Percentiles rank a stretch among this genome's conserved stretches.
These are phyloP conservation scores for Neoitamus cyanurus DNA, from an alignment of 2,888 invertebrate species.

Conservation along the genomic window DNA sequence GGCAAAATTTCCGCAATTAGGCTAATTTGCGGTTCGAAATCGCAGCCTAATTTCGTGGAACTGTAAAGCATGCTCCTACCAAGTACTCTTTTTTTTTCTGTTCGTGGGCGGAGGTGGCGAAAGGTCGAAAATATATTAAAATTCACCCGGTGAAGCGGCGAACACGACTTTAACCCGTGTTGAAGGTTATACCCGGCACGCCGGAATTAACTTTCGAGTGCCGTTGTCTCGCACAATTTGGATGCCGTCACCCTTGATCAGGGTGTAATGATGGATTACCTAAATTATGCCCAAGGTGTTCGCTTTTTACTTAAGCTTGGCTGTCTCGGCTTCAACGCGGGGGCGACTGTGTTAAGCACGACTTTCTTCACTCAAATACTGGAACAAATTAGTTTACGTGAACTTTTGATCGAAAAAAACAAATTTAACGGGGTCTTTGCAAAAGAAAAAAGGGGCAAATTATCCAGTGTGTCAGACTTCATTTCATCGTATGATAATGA, in stretches of 20 bases:
- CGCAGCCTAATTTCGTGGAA: background rate
- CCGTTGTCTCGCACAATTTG: background rate
- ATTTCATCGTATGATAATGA: background rate
- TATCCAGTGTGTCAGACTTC: background rate
- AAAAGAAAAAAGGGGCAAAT: background rate
- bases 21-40: background rate
- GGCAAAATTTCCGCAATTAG: background rate
- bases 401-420: background rate
- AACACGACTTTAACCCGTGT: background rate
- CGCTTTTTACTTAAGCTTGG: background rate
- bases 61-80: background rate
- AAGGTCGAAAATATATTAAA: background rate
- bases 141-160: background rate
- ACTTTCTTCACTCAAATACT: background rate
- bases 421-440: background rate
- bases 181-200: background rate
- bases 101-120: background rate
- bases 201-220: background rate
- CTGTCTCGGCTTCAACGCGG: background rate
- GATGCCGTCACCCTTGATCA: background rate
- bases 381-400: background rate
- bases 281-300: conserved; percentile 1
- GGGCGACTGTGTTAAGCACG: background rate
- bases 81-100: background rate
- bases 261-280: background rate